Conservation (phyloP, 1,140 invertebrate species). For the Asbolus verrucosus region DNA sequence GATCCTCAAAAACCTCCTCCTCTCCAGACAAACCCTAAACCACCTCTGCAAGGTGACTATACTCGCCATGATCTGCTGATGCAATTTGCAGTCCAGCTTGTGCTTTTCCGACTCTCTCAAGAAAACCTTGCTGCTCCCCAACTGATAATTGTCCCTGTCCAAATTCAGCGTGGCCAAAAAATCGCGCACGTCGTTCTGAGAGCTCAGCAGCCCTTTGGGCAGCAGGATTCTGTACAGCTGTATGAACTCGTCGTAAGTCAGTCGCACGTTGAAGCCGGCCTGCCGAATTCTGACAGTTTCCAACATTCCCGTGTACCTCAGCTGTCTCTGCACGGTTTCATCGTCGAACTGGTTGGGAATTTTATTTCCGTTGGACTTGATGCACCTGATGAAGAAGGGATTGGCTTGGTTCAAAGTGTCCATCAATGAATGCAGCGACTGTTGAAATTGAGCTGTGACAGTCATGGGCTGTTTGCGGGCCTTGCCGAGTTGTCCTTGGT, state of each 20-base stretch:
- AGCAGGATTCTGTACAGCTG: conserved; percentile 92
- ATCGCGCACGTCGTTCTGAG: conserved; percentile 81
- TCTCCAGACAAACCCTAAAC: conserved; percentile 86
- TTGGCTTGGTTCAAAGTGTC: conserved; percentile 94
- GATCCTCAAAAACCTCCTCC: conserved; percentile 81
- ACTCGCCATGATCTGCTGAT: conserved; percentile 93
- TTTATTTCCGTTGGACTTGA: conserved; percentile 95
- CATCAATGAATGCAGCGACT: conserved; percentile 91
- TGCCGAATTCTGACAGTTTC: conserved; percentile 96
- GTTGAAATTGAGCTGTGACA: conserved; percentile 94
- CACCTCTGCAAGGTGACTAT: conserved; percentile 94
- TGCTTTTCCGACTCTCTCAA: conserved; percentile 95
- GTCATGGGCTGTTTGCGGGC: conserved; percentile 89
- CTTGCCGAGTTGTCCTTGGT: conserved; percentile 72
- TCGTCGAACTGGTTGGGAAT: conserved; percentile 93
- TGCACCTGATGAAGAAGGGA: conserved; percentile 97
- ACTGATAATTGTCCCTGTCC: conserved; percentile 91
- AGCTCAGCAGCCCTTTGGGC: conserved; percentile 86
- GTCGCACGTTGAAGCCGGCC: conserved; percentile 93
- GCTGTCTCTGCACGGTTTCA: conserved; percentile 88
- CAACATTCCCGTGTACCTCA: conserved; percentile 94
- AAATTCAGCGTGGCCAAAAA: conserved; percentile 85
- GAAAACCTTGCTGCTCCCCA: conserved; percentile 91
- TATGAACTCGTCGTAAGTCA: conserved; percentile 95
- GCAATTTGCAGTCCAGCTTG: conserved; percentile 89